These are phyloP conservation scores for Coracias cyanogaster DNA, from an alignment of 2,797 vertebrate genomes.

Conservation along the genomic window DNA sequence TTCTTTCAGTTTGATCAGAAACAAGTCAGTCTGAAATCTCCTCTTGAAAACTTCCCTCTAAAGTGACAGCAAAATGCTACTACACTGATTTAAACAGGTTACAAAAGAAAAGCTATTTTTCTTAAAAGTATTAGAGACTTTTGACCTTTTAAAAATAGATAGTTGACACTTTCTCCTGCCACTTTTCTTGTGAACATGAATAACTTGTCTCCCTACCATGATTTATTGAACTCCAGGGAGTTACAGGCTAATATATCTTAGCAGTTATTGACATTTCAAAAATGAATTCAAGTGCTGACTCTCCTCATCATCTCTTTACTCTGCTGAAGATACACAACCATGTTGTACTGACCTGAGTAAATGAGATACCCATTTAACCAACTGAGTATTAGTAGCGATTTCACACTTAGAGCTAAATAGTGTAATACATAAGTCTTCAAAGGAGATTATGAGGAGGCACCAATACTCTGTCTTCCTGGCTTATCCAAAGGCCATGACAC, in stretches of 20 bases:
- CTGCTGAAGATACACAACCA: neutral
- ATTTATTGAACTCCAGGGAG: constrained; percentile 38
- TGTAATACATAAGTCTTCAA: neutral
- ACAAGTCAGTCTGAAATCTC: neutral
- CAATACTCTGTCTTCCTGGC: neutral
- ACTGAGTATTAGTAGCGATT: neutral
- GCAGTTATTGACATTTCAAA: constrained; percentile 51
- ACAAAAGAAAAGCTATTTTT: constrained; percentile 47
- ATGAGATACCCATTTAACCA: neutral
- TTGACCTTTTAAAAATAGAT: constrained; percentile 63
- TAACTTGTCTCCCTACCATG: constrained; percentile 33
- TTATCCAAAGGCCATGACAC: neutral
- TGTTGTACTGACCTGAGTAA: neutral
- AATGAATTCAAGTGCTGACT: constrained; percentile 17
- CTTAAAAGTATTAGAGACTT: constrained; percentile 52
- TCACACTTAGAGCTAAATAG: neutral
- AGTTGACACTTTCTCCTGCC: constrained; percentile 43
- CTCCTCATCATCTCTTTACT: constrained; percentile 10
- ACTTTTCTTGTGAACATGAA: constrained; percentile 35
- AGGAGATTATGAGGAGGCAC: neutral
- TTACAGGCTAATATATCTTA: constrained; percentile 33
- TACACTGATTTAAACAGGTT: constrained; percentile 43
- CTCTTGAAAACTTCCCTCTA: neutral
- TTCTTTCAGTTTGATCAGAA: neutral
- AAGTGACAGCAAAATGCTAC: constrained; percentile 16